Evolutionary conservation across 2,113 vertebrate genomes (phyloP).

Genomic region (Xyliphius kryptos): DNA sequence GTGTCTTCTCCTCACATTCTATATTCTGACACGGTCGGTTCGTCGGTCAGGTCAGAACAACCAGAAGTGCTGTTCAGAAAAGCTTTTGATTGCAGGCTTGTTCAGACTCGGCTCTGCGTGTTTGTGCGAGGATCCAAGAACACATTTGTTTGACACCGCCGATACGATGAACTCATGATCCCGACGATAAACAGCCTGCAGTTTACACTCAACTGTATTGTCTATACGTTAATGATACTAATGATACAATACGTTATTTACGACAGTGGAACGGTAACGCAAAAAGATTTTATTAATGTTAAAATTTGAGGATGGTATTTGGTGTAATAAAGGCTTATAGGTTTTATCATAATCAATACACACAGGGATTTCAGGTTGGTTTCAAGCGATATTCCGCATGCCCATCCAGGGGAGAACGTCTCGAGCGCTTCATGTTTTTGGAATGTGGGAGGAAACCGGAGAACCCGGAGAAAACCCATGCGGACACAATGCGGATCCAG

Average conservation of each 20-base stretch:
- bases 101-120: background rate
- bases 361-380: too few species aligned
- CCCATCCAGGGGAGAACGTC: too few species aligned
- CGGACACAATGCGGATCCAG: too few species aligned
- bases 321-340: too few species aligned
- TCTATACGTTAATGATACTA: background rate
- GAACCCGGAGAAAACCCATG: too few species aligned
- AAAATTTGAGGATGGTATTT: too few species aligned
- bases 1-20: conserved; percentile 2
- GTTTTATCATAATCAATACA: too few species aligned
- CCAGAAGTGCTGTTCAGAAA: conserved; percentile 4
- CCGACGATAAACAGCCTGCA: background rate
- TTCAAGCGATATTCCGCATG: too few species aligned
- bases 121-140: conserved; percentile 9
- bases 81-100: conserved; percentile 13
- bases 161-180: conserved; percentile 9
- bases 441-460: too few species aligned
- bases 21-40: conserved; percentile 13
- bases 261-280: background rate
- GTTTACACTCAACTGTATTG: background rate
- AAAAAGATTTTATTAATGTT: background rate
- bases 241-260: background rate
- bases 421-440: too few species aligned
- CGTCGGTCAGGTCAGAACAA: conserved; percentile 15
- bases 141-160: background rate